A percentile compares a stretch with the other conserved stretches of the same genome.
phyloP scores from a whole-genome alignment of 23 tunicate genomes.

The Botrylloides violaceus region DNA sequence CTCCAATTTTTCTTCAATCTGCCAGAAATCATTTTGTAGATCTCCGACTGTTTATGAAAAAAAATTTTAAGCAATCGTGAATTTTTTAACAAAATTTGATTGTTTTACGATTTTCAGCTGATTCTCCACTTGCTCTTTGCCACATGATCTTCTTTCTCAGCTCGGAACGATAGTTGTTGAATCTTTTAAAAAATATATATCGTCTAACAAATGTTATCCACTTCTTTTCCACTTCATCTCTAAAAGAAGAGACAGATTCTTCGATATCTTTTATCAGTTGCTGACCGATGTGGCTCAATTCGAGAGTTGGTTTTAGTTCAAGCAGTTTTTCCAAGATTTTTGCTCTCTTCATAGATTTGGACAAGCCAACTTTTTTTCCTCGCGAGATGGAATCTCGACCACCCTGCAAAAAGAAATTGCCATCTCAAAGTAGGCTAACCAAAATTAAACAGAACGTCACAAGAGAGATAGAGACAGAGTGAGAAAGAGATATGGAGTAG shows the following conservation, averaged over 20 bases:
- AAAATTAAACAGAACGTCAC: too few species aligned
- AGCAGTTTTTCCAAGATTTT: slow-evolving; percentile 22
- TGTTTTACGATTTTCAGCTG: background rate
- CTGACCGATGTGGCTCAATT: slow-evolving; percentile 10
- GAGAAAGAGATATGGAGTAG: too few species aligned
- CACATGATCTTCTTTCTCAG: background rate
- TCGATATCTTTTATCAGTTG: background rate
- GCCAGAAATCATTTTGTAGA: background rate
- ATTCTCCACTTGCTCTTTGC: background rate
- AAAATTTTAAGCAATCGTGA: background rate
- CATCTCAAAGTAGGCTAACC: too few species aligned
- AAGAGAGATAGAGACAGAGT: too few species aligned
- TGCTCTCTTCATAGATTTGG: background rate
- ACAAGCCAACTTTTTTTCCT: background rate
- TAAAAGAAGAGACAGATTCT: background rate
- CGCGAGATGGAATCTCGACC: too few species aligned
- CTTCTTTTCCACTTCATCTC: background rate
- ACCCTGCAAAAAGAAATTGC: too few species aligned
- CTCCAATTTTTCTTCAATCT: background rate
- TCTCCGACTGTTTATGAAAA: background rate
- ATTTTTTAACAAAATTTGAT: background rate
- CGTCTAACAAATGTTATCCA: background rate
- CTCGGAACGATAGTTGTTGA: background rate
- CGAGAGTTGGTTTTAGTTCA: background rate
- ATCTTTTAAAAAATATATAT: background rate